Percentiles rank a stretch among this genome's conserved stretches.
These are phyloP conservation scores for Porites australiensis DNA, from an alignment of 64 coral and sea anemone species.

Conservation along the genomic window DNA sequence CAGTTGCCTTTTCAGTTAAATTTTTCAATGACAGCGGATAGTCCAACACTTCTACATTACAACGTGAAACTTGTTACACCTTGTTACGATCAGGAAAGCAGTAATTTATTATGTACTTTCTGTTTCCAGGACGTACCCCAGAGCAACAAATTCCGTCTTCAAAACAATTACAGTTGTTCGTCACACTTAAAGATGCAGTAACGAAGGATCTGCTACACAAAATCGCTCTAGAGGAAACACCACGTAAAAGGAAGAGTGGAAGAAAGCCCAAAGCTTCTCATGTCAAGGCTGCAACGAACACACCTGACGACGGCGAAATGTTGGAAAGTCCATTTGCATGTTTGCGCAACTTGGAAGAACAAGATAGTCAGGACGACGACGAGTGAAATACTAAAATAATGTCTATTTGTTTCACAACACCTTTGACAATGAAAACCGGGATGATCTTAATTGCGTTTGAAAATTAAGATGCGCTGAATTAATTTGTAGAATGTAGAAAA, in stretches of 20 bases:
- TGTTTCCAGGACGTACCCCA: not conserved
- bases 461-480: no score
- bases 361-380: not conserved
- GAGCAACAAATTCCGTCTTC: not conserved
- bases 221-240: not conserved
- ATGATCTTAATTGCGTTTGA: no score
- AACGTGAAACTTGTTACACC: no score
- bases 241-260: not conserved
- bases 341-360: not conserved
- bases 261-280: not conserved
- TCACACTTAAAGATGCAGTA: slow-evolving; percentile 1
- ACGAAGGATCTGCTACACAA: not conserved
- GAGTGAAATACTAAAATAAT: not conserved
- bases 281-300: not conserved
- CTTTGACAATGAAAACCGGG: no score
- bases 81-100: no score
- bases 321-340: not conserved
- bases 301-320: not conserved
- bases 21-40: no score
- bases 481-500: no score
- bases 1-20: no score
- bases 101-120: not conserved
- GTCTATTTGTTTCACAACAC: no score
- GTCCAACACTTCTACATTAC: no score
- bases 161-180: not conserved